Evolutionary conservation across 2,888 invertebrate species (phyloP).

Genomic region (Actias luna): DNA sequence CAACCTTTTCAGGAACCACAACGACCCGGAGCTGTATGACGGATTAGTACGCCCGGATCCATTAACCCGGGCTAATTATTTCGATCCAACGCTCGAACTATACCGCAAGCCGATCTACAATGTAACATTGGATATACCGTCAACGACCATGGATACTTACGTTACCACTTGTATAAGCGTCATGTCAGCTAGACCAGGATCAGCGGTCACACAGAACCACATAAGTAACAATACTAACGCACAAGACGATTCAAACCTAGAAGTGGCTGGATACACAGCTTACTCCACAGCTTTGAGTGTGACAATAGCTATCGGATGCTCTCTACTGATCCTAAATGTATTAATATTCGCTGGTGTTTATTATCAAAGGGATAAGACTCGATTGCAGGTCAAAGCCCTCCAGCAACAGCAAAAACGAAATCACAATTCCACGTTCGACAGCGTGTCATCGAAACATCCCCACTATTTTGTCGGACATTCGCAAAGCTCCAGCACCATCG

Average conservation of each 20-base stretch:
- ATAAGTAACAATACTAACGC: slow-evolving; percentile 84
- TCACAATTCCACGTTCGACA: slow-evolving; percentile 79
- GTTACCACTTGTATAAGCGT: slow-evolving; percentile 87
- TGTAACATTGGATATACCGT: slow-evolving; percentile 75
- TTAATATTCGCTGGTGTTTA: slow-evolving; percentile 92
- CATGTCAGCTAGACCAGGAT: slow-evolving; percentile 85
- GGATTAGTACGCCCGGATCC: slow-evolving; percentile 93
- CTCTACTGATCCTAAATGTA: slow-evolving; percentile 89
- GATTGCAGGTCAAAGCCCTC: slow-evolving; percentile 87
- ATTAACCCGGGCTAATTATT: slow-evolving; percentile 84
- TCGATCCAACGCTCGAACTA: slow-evolving; percentile 83
- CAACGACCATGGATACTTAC: slow-evolving; percentile 83
- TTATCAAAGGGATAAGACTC: slow-evolving; percentile 89
- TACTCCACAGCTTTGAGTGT: slow-evolving; percentile 89
- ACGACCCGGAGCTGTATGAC: slow-evolving; percentile 94
- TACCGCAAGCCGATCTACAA: slow-evolving; percentile 83
- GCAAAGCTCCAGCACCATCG: slow-evolving; percentile 91
- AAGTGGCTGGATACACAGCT: slow-evolving; percentile 88
- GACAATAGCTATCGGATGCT: slow-evolving; percentile 91
- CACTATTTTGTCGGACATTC: slow-evolving; percentile 90
- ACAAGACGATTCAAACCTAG: slow-evolving; percentile 90
- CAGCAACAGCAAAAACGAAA: slow-evolving; percentile 88
- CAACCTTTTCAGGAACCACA: slow-evolving; percentile 95
- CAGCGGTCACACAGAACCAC: slow-evolving; percentile 68
- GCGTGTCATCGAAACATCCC: slow-evolving; percentile 86